These are phyloP conservation scores for Macropus fuliginosus DNA, from an alignment of 2,797 vertebrate species.

Conservation along the genomic window DNA sequence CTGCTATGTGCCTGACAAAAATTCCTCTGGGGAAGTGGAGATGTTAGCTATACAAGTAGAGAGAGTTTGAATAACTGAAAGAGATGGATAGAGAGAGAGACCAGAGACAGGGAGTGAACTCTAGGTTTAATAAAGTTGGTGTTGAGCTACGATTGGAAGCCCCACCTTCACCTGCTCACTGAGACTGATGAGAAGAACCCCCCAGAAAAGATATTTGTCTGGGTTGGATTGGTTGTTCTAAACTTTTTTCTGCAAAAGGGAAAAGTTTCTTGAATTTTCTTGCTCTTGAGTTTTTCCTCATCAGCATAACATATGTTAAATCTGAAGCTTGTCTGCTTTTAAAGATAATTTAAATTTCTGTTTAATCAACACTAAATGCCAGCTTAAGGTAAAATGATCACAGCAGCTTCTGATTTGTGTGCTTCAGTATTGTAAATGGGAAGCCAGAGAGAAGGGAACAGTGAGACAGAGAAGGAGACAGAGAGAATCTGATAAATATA, in stretches of 20 bases:
- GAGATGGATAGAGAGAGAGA: not conserved
- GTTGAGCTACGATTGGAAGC: not conserved
- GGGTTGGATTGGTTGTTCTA: not conserved
- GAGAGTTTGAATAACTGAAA: not conserved
- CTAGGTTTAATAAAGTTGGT: not conserved
- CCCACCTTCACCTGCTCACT: not conserved
- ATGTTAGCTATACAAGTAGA: not conserved
- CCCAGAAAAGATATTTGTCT: not conserved
- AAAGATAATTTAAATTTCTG: not conserved
- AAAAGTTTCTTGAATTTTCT: not conserved
- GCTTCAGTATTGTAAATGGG: not conserved
- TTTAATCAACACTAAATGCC: constrained; percentile 3
- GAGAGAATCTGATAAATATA: not conserved
- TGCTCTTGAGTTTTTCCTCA: not conserved
- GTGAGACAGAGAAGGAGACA: not conserved
- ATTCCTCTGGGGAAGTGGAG: not conserved
- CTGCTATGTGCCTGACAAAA: not conserved
- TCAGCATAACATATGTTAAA: not conserved
- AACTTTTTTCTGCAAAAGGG: not conserved
- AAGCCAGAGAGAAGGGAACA: not conserved
- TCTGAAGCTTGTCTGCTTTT: not conserved
- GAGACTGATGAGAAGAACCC: not conserved
- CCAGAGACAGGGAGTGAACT: not conserved
- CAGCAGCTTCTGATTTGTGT: not conserved
- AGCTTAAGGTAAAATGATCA: constrained; percentile 3